These are phyloP conservation scores for Peribatodes rhomboidaria DNA, from an alignment of 2,888 invertebrate genomes.

Conservation along the genomic window DNA sequence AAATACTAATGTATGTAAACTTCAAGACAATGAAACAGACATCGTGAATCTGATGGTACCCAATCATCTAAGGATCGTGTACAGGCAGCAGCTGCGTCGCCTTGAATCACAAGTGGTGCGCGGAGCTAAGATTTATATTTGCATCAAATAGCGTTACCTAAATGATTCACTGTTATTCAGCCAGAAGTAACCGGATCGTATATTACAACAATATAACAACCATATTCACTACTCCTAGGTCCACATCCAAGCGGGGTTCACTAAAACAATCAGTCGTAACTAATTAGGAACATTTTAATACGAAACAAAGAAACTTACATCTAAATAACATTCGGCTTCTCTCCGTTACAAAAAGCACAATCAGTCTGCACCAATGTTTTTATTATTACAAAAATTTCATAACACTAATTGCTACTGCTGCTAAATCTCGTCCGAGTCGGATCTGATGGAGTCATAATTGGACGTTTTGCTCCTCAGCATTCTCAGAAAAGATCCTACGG, in stretches of 20 bases:
- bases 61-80: background rate
- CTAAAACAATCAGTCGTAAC: slow-evolving; percentile 67
- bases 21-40: background rate
- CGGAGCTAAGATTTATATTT: background rate
- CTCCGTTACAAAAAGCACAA: slow-evolving; percentile 73
- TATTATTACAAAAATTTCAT: slow-evolving; percentile 59
- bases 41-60: background rate
- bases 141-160: background rate
- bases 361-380: slow-evolving; percentile 76
- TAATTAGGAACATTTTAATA: slow-evolving; percentile 83
- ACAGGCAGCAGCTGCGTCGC: background rate
- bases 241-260: slow-evolving; percentile 63
- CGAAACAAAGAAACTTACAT: slow-evolving; percentile 67
- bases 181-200: background rate
- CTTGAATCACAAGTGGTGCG: background rate
- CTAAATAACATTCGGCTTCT: slow-evolving; percentile 58
- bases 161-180: slow-evolving; percentile 17
- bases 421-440: slow-evolving; percentile 85
- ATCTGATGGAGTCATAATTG: slow-evolving; percentile 91
- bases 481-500: slow-evolving; percentile 90
- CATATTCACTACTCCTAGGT: slow-evolving; percentile 48
- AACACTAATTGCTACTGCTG: slow-evolving; percentile 64
- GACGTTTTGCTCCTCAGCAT: slow-evolving; percentile 92
- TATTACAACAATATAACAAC: slow-evolving; percentile 49
- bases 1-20: too few species aligned